Conservation (phyloP, 92 coral and sea anemone species). For the Metridium senile region DNA sequence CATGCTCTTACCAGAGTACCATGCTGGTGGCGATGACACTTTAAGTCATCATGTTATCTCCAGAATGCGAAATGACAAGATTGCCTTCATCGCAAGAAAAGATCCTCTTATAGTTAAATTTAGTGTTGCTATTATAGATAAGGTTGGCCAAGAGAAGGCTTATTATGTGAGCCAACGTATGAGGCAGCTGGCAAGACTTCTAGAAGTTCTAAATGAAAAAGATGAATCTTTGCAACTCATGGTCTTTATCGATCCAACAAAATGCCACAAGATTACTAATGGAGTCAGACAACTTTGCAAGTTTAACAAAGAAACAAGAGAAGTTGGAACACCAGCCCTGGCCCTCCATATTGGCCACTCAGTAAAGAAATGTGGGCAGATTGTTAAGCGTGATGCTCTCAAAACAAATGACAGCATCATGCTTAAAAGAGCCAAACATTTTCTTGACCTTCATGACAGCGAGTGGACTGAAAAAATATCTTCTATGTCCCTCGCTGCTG, state of each 20-base stretch:
- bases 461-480: conserved; percentile 45
- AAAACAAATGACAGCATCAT: conserved; percentile 7
- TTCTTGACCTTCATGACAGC: conserved; percentile 34
- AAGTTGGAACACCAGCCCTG: conserved; percentile 10
- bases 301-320: neutral
- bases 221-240: neutral
- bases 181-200: conserved; percentile 37
- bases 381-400: conserved; percentile 18
- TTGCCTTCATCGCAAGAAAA: conserved; percentile 2
- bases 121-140: conserved; percentile 30
- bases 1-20: no score
- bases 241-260: conserved; percentile 13
- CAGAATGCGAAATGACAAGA: conserved; percentile 25
- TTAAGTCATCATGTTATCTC: neutral
- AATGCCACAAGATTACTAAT: conserved; percentile 12
- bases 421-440: neutral
- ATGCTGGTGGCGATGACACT: neutral
- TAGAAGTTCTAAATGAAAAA: neutral
- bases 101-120: conserved; percentile 32
- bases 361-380: conserved; percentile 27
- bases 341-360: conserved; percentile 49
- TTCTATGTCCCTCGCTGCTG: conserved; percentile 33
- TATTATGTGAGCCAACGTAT: conserved; percentile 48
- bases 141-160: conserved; percentile 6
- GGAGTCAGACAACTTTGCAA: conserved; percentile 16